Evolutionary conservation across 2,797 vertebrate genomes (phyloP), one percentile per base, ranked within the genome.

Genomic region (Smutsia gigantea): DNA sequence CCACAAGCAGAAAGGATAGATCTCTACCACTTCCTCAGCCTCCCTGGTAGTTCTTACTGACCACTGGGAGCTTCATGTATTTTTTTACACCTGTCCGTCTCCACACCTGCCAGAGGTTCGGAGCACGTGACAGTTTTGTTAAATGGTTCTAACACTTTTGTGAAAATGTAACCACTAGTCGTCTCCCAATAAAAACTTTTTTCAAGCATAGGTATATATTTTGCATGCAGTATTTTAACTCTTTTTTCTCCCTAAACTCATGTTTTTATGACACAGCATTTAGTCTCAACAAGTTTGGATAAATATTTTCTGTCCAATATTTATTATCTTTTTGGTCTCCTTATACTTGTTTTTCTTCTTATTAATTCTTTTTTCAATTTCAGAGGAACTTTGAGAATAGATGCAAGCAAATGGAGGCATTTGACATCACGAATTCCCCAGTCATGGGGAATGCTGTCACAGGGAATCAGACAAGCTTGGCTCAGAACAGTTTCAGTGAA

Each of bases 161-260:
- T 1, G 14, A 66, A 96, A 78, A 63, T 14, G 17, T 5, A 78
- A 55, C n/a, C 57, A 42, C n/a, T 18, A 68, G 8, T 66, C 21
- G 0, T 78, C 17, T 93, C 31, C 19, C 34, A 72, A 51, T 75
- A 87, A 59, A 68, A 86, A 51, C 15, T 91, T 25, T 85, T 61
- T 49, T 59, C 42, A 27, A 78, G 11, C 31, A 4, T 11, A 72
- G 7, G 19, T 25, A 2, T 53, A 31, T 34, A 72, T 34, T 61
- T 89, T 61, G 8, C 66, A 75, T 92, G 85, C 61, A 93, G 59
- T 95, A 75, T 46, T 68, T 84, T 42, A 81, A 10, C 79, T 87
- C 23, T 66, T 61, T 89, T 92, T 29, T 53, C 51, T 88, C 11
- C 25, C 49, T 39, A 75, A 57, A 46, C 7, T 83, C 21, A 29